Evolutionary conservation across 2,888 invertebrate genomes (phyloP), one percentile per base, ranked within the genome.

Genomic region (Thalpophila matura): DNA sequence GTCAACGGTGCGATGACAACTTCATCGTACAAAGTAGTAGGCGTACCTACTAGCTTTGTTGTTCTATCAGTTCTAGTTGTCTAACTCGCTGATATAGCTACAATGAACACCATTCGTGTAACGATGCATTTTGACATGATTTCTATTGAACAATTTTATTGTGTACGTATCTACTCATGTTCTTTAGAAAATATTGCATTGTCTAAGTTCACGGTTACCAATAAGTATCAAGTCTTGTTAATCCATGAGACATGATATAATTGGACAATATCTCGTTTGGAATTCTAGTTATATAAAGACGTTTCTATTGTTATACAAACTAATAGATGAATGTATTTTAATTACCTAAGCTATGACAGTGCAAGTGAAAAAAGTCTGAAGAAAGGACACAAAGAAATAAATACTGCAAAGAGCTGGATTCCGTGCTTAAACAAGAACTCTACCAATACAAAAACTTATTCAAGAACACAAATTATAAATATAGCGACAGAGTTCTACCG

Each of bases 1-100:
- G 77, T 79, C 74, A 75, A 16, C 56, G 46, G 29, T 45, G 46
- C 42, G 29, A 46, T 72, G 74, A 76, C 59, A 58, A 65, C 74
- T 70, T 66, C 58, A 69, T 59, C 46, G 26, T 24, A 33, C 33
- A 60, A 53, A 75, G 66, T 47, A n/a, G n/a, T n/a, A n/a, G n/a
- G n/a, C n/a, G n/a, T n/a, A n/a, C n/a, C n/a, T n/a, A 55, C 56
- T 31, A 29, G 18, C 42, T 18, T 61, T 71, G 59, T 65, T 29
- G 20, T 42, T 40, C 29, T 60, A 43, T 58, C 59, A 51, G 59
- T 68, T 74, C 66, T 57, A 68, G 62, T 62, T 68, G 63, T 65
- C 64, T 57, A 61, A 47, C 60, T 38, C 50, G 9, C 29, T 49
- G 57, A 45, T 53, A 27, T 24, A 40, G 16, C 42, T 40, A 71